Evolutionary conservation across 2,888 invertebrate genomes (phyloP).

Genomic region (Noctuana brunneofusca): DNA sequence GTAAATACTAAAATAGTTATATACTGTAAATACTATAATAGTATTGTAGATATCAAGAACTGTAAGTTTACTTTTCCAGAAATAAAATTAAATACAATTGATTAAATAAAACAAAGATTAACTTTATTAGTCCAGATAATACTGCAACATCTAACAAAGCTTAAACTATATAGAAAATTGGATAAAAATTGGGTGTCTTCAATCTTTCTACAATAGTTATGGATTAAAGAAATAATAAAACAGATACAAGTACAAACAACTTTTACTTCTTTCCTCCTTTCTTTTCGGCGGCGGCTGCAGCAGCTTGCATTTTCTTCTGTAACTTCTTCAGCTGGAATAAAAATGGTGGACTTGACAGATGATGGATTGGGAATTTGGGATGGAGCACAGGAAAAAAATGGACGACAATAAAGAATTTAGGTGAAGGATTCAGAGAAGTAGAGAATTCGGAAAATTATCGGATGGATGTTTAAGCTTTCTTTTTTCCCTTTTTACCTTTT

Average conservation of each 20-base stretch:
- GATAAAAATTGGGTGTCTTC: not conserved
- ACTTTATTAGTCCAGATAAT: not conserved
- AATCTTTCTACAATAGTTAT: not conserved
- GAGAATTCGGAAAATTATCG: not conserved
- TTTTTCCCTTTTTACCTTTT: constrained; percentile 73
- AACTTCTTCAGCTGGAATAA: constrained; percentile 60
- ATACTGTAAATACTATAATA: too few relatives aligned
- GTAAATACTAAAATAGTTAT: too few relatives aligned
- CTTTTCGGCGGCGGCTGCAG: constrained; percentile 46
- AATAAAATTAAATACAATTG: not conserved
- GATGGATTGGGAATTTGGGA: constrained; percentile 42
- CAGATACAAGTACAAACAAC: constrained; percentile 16
- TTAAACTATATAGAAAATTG: not conserved
- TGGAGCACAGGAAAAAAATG: constrained; percentile 15
- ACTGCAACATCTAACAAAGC: not conserved
- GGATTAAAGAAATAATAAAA: constrained; percentile 1
- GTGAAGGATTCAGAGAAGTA: not conserved
- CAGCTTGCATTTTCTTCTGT: constrained; percentile 59
- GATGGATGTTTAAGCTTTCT: constrained; percentile 57
- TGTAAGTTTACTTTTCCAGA: not conserved
- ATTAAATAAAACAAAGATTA: not conserved
- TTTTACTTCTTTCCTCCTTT: constrained; percentile 39
- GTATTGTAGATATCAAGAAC: too few relatives aligned
- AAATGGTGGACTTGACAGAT: constrained; percentile 1
- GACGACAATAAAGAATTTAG: not conserved